Conservation (phyloP, 2,113 vertebrate genomes). For the Oceanites oceanicus region DNA sequence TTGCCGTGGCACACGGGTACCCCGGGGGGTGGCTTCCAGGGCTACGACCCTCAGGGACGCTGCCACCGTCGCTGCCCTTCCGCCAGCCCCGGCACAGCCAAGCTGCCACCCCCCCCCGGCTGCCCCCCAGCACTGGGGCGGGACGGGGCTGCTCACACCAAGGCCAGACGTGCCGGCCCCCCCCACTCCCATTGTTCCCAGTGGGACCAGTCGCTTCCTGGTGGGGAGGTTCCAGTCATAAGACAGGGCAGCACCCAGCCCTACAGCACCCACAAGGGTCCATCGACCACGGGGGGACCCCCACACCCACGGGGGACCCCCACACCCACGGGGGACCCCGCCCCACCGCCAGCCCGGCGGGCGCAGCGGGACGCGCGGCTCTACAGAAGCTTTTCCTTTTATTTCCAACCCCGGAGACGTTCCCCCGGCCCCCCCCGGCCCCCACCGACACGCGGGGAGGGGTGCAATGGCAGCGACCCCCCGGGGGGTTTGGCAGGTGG, state of each 20-base stretch:
- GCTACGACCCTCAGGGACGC: not conserved
- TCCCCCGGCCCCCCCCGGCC: not conserved
- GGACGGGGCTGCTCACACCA: not conserved
- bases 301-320: not conserved
- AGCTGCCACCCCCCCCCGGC: fast-evolving
- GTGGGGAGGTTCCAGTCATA: not conserved
- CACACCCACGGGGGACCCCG: not conserved
- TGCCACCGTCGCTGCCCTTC: not conserved
- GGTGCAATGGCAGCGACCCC: not conserved
- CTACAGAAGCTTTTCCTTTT: not conserved
- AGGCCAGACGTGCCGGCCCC: not conserved
- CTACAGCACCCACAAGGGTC: not conserved
- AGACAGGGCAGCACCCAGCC: not conserved
- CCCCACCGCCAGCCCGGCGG: not conserved
- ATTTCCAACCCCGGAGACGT: not conserved
- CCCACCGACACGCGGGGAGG: not conserved
- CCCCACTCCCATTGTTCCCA: not conserved
- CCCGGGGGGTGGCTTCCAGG: not conserved
- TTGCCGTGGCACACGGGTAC: not conserved
- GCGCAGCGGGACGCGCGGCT: not conserved
- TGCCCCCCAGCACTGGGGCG: not conserved
- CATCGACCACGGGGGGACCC: too few species aligned
- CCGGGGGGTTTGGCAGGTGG: not conserved
- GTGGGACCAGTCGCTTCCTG: not conserved
- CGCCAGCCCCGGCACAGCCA: too few species aligned